A percentile compares a stretch with the other conserved stretches of the same genome.
phyloP scores from a whole-genome alignment of 2,888 invertebrate genomes.

The Atethmia centrago region DNA sequence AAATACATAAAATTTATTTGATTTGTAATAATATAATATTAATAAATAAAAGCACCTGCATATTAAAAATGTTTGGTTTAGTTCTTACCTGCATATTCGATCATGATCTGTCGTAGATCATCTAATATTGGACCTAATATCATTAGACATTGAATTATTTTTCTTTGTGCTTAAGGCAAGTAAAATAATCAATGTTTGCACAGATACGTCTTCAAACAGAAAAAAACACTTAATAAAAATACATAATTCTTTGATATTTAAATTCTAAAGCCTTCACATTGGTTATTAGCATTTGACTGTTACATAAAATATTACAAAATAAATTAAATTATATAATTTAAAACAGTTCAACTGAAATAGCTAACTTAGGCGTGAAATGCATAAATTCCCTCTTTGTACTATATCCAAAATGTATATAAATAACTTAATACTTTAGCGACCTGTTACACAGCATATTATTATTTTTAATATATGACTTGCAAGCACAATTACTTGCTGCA shows the following conservation, averaged over 20 bases:
- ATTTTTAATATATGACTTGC: conserved; percentile 13
- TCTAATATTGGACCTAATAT: not conserved
- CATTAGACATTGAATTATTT: not conserved
- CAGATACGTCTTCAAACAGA: conserved; percentile 18
- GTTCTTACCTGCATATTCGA: not conserved
- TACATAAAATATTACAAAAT: conserved; percentile 45
- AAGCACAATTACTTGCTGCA: conserved; percentile 10
- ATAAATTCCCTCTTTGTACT: conserved; percentile 60
- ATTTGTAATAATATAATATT: not conserved
- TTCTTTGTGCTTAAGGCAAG: not conserved
- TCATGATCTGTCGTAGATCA: not conserved
- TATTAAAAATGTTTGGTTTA: not conserved
- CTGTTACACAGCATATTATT: conserved; percentile 18
- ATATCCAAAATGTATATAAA: conserved; percentile 45
- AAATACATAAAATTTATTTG: not conserved
- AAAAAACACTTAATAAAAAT: conserved; percentile 23
- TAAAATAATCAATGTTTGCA: conserved; percentile 17
- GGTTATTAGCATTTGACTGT: conserved; percentile 47
- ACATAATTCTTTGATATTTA: conserved; percentile 6
- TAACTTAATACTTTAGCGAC: conserved; percentile 59
- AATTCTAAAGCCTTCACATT: conserved; percentile 24
- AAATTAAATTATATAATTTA: conserved; percentile 48
- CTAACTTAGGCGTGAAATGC: conserved; percentile 53
- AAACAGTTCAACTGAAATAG: conserved; percentile 42
- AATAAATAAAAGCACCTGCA: conserved; percentile 9